Evolutionary conservation across 1,140 invertebrate species (phyloP).

Genomic region (Adoxophyes honmai): DNA sequence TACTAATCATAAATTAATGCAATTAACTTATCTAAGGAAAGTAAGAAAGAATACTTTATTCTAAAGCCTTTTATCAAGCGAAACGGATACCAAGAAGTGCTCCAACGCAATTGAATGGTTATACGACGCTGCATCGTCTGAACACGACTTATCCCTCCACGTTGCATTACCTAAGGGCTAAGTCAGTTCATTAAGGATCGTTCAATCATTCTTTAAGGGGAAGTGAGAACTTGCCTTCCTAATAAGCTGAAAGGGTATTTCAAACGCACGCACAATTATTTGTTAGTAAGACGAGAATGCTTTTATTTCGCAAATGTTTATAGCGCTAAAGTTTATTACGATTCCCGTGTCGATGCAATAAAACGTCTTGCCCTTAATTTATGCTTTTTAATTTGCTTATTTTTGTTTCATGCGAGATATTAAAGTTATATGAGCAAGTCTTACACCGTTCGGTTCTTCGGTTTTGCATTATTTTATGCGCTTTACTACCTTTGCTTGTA

Average conservation of each 20-base stretch:
- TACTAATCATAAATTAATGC: no score
- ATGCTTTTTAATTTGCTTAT: not conserved
- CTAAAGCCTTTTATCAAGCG: not conserved
- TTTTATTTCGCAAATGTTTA: no score
- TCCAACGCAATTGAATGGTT: constrained; percentile 39
- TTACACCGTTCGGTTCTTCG: not conserved
- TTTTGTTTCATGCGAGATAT: constrained; percentile 1
- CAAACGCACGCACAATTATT: no score
- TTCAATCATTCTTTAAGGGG: constrained; percentile 62
- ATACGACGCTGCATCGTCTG: constrained; percentile 44
- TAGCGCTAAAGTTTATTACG: no score
- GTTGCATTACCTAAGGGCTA: constrained; percentile 62
- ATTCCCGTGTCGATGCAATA: no score
- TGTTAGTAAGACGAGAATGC: not conserved
- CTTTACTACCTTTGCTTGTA: not conserved
- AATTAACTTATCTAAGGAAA: no score
- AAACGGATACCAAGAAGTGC: not conserved
- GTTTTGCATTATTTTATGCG: not conserved
- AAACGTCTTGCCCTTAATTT: constrained; percentile 5
- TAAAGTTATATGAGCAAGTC: constrained; percentile 1
- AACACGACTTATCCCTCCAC: constrained; percentile 49
- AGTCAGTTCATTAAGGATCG: constrained; percentile 62
- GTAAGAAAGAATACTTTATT: no score
- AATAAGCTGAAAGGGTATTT: not conserved
- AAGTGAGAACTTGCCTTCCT: constrained; percentile 30